phyloP scores from a whole-genome alignment of 2,888 invertebrate genomes.

The Nephrocerus scutellatus region DNA sequence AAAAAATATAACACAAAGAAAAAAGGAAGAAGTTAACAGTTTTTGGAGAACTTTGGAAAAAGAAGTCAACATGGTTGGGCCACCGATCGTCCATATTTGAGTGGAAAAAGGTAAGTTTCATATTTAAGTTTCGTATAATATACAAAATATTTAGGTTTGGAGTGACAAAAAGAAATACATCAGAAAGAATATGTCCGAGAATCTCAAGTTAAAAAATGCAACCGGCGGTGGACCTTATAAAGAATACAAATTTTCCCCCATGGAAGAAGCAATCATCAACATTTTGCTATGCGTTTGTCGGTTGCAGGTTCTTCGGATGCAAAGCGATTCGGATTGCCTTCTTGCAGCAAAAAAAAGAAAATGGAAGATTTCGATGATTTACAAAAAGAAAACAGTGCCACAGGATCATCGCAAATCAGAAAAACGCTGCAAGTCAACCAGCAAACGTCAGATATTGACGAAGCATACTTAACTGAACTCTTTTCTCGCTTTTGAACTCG shows the following conservation, averaged over 20 bases:
- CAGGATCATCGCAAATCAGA: conserved; percentile 3
- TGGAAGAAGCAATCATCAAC: conserved; percentile 6
- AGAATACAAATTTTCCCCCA: conserved; percentile 1
- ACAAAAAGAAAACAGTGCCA: conserved; percentile 5
- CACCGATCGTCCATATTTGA: background rate
- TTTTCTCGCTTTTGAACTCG: no score
- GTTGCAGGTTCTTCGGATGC: no score
- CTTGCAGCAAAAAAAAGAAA: conserved; percentile 4
- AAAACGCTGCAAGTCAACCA: no score
- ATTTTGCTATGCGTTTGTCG: conserved; percentile 1
- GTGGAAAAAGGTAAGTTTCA: conserved; percentile 5
- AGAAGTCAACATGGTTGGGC: conserved; percentile 1
- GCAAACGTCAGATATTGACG: no score
- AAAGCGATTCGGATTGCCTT: no score
- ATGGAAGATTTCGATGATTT: conserved; percentile 1
- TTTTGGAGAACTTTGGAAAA: conserved; percentile 7
- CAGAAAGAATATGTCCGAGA: background rate
- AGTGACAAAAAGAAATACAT: background rate
- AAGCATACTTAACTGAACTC: no score
- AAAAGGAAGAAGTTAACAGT: conserved; percentile 1
- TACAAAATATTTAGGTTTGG: background rate
- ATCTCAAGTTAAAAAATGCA: conserved; percentile 2
- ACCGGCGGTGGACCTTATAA: conserved; percentile 4
- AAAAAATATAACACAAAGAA: no score
- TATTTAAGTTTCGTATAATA: no score